These are phyloP conservation scores for Drosophila niveifrons DNA, from an alignment of 2,888 invertebrate species.

Conservation along the genomic window DNA sequence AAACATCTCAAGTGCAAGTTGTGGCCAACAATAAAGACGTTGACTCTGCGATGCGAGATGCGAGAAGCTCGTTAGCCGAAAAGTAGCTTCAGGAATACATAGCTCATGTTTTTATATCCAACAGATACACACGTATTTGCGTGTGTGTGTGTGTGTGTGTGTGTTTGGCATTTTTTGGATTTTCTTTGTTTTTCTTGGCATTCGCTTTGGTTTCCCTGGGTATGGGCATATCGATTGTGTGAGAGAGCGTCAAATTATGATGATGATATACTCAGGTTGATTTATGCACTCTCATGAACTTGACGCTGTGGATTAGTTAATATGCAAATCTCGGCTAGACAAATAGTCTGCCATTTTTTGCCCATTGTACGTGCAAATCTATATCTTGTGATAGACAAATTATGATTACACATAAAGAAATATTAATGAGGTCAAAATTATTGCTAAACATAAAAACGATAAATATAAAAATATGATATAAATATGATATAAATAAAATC, in stretches of 20 bases:
- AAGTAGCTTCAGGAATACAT: constrained; percentile 66
- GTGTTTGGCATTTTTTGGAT: constrained; percentile 34
- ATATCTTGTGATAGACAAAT: neutral
- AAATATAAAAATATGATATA: too few species aligned
- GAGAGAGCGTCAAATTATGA: constrained; percentile 49
- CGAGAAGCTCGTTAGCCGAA: constrained; percentile 67
- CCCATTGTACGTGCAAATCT: neutral
- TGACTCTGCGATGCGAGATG: constrained; percentile 50
- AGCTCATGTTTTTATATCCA: constrained; percentile 59
- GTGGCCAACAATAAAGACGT: constrained; percentile 68
- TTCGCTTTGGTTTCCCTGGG: constrained; percentile 7
- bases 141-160: neutral
- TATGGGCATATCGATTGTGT: constrained; percentile 67
- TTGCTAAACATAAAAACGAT: too few species aligned
- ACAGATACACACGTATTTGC: constrained; percentile 18
- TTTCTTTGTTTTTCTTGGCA: constrained; percentile 42
- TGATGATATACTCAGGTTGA: constrained; percentile 46
- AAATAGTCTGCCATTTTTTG: neutral
- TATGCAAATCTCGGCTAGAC: constrained; percentile 15
- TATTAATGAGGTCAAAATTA: too few species aligned
- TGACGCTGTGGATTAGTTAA: constrained; percentile 2
- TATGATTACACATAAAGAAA: neutral
- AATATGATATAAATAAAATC: too few species aligned
- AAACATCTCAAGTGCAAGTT: constrained; percentile 50
- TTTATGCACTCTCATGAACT: constrained; percentile 41